These are phyloP conservation scores for Dryas iulia DNA, from an alignment of 1,140 invertebrate species.

Conservation along the genomic window DNA sequence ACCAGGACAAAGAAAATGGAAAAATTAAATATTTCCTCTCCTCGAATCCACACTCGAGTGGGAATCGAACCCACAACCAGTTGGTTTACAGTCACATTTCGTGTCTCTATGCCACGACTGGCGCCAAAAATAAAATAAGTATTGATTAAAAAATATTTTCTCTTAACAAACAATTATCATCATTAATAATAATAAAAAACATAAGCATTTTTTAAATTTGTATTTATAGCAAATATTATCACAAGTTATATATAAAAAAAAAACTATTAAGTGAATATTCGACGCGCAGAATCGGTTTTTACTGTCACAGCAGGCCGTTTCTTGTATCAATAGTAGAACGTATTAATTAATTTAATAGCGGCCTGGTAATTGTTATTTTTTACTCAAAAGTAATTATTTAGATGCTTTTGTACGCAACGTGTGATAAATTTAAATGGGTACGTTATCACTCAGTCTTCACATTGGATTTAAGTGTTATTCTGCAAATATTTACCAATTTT, in stretches of 20 bases:
- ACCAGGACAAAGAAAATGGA: no score
- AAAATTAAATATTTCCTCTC: no score
- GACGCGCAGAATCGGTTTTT: not conserved
- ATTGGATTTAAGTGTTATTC: not conserved
- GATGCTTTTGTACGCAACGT: conserved; percentile 1
- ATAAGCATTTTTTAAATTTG: no score
- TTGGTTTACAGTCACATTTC: no score
- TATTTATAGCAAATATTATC: no score
- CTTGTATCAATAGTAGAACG: not conserved
- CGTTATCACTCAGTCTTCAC: not conserved
- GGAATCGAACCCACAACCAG: no score
- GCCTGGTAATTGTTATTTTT: conserved; percentile 18
- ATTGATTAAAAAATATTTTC: no score
- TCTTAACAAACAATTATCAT: no score
- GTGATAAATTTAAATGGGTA: conserved; percentile 12
- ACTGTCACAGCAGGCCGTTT: not conserved
- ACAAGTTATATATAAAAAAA: not conserved
- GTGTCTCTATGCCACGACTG: no score
- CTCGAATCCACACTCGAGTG: no score
- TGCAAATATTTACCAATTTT: not conserved
- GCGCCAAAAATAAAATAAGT: no score
- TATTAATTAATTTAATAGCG: conserved; percentile 41
- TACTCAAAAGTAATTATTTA: not conserved
- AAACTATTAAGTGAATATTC: not conserved
- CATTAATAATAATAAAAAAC: no score